phyloP scores from a whole-genome alignment of 2,113 vertebrate genomes.

The Oryzias melastigma region DNA sequence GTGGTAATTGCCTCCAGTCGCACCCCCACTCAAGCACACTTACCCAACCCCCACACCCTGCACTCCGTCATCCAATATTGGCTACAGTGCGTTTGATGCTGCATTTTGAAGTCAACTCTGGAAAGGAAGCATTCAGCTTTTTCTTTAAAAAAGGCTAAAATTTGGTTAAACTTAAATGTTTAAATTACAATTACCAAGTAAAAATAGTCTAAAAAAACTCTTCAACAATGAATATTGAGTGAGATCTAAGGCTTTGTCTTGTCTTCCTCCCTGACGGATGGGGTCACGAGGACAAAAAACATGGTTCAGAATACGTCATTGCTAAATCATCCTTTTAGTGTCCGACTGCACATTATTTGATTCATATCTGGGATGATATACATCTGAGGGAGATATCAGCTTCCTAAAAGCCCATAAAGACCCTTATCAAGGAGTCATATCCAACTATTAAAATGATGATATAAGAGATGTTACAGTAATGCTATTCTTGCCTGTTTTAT shows the following conservation, averaged over 20 bases:
- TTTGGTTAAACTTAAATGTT: too few species aligned
- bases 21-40: too few species aligned
- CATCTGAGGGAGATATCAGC: background rate
- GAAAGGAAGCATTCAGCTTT: too few species aligned
- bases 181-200: background rate
- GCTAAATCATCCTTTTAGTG: background rate
- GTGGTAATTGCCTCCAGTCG: too few species aligned
- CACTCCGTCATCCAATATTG: too few species aligned
- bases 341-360: background rate
- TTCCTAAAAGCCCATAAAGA: background rate
- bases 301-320: background rate
- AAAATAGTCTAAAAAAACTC: background rate
- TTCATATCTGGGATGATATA: background rate
- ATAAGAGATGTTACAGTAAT: background rate
- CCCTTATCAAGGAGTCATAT: background rate
- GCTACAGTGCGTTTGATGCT: too few species aligned
- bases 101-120: too few species aligned
- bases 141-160: too few species aligned
- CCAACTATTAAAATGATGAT: background rate
- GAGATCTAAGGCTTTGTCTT: background rate
- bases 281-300: background rate
- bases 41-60: too few species aligned
- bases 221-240: background rate
- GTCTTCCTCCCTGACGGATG: background rate
- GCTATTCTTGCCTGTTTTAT: background rate